Conservation (phyloP, 2,888 invertebrate species). For the Mesodorylaimus sp. region DNA sequence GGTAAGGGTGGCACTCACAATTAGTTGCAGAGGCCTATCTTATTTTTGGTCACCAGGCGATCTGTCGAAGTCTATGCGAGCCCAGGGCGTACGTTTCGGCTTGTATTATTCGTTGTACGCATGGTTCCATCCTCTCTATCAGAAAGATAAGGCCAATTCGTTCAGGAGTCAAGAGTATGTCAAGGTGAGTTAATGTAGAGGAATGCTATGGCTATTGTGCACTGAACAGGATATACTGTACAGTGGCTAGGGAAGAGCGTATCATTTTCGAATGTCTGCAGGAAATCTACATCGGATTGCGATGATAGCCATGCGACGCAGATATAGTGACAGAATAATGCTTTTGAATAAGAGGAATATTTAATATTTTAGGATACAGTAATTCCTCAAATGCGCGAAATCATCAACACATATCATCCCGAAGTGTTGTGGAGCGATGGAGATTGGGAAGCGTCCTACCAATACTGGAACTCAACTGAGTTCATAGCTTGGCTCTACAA, state of each 20-base stretch:
- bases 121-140: constrained; percentile 26
- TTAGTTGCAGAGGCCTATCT: neutral
- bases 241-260: too few relatives aligned
- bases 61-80: constrained; percentile 5
- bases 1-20: constrained; percentile 32
- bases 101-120: constrained; percentile 27
- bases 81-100: constrained; percentile 22
- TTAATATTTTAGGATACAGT: too few relatives aligned
- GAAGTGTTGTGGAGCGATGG: constrained; percentile 34
- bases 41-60: constrained; percentile 10
- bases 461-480: constrained; percentile 33
- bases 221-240: too few relatives aligned
- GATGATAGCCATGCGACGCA: too few relatives aligned
- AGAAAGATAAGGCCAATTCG: constrained; percentile 18
- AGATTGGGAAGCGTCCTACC: constrained; percentile 19
- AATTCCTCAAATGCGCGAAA: constrained; percentile 50
- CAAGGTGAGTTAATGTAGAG: neutral
- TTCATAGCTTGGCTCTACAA: constrained; percentile 37
- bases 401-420: constrained; percentile 28
- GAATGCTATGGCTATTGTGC: too few relatives aligned
- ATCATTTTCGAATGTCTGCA: too few relatives aligned
- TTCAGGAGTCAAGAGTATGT: constrained; percentile 17
- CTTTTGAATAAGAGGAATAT: too few relatives aligned
- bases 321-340: too few relatives aligned
- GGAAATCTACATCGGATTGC: too few relatives aligned